Evolutionary conservation across 2,888 invertebrate genomes (phyloP).

Genomic region (Ophonus ardosiacus): DNA sequence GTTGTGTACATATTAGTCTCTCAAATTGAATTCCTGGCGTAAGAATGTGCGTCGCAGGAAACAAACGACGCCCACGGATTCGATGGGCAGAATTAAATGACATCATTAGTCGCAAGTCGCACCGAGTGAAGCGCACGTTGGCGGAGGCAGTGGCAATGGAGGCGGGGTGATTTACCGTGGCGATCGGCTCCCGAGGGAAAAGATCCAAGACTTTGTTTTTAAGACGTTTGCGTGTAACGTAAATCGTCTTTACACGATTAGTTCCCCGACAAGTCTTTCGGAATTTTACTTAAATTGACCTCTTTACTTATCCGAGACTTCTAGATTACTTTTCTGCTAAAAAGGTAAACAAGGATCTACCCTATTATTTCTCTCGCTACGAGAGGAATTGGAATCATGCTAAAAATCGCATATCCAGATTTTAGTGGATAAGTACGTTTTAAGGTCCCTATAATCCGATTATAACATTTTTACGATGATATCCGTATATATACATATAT

Average conservation of each 20-base stretch:
- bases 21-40: conserved; percentile 53
- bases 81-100: conserved; percentile 57
- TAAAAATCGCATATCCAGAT: no score
- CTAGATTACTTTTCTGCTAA: conserved; percentile 12
- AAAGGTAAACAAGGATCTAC: conserved; percentile 33
- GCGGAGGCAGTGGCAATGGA: not conserved
- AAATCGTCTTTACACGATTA: conserved; percentile 51
- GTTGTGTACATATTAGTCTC: conserved; percentile 50
- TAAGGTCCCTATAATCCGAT: no score
- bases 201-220: conserved; percentile 61
- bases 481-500: no score
- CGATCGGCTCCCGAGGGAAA: conserved; percentile 21
- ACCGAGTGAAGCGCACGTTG: conserved; percentile 32
- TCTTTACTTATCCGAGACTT: conserved; percentile 12
- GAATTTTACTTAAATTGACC: conserved; percentile 40
- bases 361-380: not conserved
- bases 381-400: no score
- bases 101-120: conserved; percentile 57
- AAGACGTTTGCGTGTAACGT: conserved; percentile 65
- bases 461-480: no score
- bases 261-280: conserved; percentile 37
- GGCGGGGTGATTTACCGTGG: conserved; percentile 8
- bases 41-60: conserved; percentile 39
- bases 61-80: conserved; percentile 45
- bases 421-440: no score